These are phyloP conservation scores for Pseudopodoces humilis DNA, from an alignment of 2,113 vertebrate genomes.

Conservation along the genomic window DNA sequence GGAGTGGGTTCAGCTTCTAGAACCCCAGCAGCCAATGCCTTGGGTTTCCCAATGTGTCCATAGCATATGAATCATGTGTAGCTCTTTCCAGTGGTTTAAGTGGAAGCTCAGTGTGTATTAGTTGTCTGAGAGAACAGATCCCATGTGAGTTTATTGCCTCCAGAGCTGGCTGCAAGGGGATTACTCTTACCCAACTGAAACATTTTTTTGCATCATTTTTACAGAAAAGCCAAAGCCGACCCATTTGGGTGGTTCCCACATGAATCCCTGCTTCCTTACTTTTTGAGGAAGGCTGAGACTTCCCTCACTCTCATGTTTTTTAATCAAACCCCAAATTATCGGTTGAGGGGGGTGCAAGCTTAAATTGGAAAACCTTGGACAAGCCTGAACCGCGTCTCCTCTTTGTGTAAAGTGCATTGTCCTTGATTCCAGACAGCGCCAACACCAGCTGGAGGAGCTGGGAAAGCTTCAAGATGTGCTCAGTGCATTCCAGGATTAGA, in stretches of 20 bases:
- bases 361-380: not conserved
- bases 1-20: not conserved
- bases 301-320: not conserved
- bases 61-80: not conserved
- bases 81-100: not conserved
- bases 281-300: not conserved
- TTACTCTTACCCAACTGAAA: not conserved
- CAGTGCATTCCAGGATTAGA: conserved; percentile 7
- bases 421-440: rapidly evolving
- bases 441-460: not conserved
- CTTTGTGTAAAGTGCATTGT: not conserved
- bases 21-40: not conserved
- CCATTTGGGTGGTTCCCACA: rapidly evolving
- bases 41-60: not conserved
- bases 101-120: not conserved
- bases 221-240: not conserved
- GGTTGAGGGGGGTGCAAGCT: not conserved
- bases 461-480: not conserved
- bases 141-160: not conserved
- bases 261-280: not conserved
- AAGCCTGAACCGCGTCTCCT: not conserved
- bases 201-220: not conserved
- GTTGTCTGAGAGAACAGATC: not conserved
- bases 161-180: not conserved
- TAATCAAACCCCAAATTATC: not conserved